Conservation (phyloP, 1,140 invertebrate species). For the Tetragonula clypearis region DNA sequence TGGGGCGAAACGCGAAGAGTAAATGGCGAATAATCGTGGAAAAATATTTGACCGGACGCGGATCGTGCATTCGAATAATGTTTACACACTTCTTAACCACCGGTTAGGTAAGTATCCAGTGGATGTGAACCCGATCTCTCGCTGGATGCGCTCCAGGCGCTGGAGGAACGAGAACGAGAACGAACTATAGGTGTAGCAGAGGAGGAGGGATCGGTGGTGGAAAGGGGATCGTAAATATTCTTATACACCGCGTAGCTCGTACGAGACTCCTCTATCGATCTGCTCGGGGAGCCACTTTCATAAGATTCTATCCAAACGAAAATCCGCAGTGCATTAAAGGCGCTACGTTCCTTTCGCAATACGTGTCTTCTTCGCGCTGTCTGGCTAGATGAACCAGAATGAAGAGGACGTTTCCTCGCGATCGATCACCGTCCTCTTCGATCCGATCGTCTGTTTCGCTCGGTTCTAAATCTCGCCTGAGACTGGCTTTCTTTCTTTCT, state of each 20-base stretch:
- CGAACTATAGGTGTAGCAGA: not conserved
- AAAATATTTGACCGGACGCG: slow-evolving; percentile 15
- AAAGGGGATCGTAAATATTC: slow-evolving; percentile 57
- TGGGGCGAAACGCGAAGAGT: not conserved
- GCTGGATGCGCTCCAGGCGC: slow-evolving; percentile 44
- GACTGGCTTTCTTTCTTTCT: not conserved
- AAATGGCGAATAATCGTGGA: slow-evolving; percentile 27
- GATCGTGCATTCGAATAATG: slow-evolving; percentile 7
- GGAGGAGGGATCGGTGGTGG: not conserved
- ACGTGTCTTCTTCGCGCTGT: not conserved
- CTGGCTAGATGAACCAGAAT: not conserved
- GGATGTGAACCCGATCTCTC: slow-evolving; percentile 50
- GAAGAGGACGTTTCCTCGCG: slow-evolving; percentile 10
- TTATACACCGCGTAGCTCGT: slow-evolving; percentile 39
- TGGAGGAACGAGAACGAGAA: not conserved
- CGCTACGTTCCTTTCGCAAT: not conserved
- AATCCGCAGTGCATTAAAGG: slow-evolving; percentile 33
- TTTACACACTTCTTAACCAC: slow-evolving; percentile 37
- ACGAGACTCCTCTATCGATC: slow-evolving; percentile 58
- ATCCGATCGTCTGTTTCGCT: not conserved
- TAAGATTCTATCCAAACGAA: slow-evolving; percentile 57
- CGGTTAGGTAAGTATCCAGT: slow-evolving; percentile 39
- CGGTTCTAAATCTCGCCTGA: not conserved
- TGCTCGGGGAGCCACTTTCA: slow-evolving; percentile 49
- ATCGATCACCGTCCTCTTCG: slow-evolving; percentile 12